A percentile compares a stretch with the other conserved stretches of the same genome.
Conservation (phyloP, 2,888 invertebrate genomes). For the Eutolmus rufibarbis region DNA sequence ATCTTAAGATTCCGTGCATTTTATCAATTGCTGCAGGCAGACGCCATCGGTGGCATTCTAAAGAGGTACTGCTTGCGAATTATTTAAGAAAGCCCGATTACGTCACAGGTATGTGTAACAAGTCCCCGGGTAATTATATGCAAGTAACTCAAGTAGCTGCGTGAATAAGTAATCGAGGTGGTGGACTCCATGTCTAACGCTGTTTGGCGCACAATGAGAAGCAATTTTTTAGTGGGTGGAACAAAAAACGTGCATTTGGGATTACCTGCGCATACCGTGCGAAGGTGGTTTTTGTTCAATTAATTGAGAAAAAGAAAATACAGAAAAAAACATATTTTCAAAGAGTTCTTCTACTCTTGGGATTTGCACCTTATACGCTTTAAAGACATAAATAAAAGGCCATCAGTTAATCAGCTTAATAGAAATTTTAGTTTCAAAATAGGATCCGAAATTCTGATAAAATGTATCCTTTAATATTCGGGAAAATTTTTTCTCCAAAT, state of each 20-base stretch:
- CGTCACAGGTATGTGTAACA: constrained; percentile 6
- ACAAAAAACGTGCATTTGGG: neutral
- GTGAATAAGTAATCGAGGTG: constrained; percentile 17
- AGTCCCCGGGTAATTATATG: constrained; percentile 26
- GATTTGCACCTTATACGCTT: neutral
- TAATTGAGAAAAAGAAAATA: neutral
- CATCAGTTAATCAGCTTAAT: neutral
- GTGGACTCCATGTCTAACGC: neutral
- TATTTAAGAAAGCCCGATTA: neutral
- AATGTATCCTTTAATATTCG: no score
- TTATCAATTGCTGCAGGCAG: neutral
- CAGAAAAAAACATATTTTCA: neutral
- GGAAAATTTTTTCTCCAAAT: no score
- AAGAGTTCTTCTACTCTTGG: neutral
- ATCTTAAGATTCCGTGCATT: neutral
- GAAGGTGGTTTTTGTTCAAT: neutral
- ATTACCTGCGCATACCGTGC: neutral
- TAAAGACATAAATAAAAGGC: neutral
- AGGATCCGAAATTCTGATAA: neutral
- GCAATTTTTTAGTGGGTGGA: neutral
- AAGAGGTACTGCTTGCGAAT: neutral
- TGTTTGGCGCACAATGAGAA: neutral
- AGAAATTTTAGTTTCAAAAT: neutral
- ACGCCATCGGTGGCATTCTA: constrained; percentile 2
- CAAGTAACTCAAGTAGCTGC: constrained; percentile 37